Evolutionary conservation across 2,888 invertebrate species (phyloP), one percentile per base, ranked within the genome.

Genomic region (Abscondita cerata): DNA sequence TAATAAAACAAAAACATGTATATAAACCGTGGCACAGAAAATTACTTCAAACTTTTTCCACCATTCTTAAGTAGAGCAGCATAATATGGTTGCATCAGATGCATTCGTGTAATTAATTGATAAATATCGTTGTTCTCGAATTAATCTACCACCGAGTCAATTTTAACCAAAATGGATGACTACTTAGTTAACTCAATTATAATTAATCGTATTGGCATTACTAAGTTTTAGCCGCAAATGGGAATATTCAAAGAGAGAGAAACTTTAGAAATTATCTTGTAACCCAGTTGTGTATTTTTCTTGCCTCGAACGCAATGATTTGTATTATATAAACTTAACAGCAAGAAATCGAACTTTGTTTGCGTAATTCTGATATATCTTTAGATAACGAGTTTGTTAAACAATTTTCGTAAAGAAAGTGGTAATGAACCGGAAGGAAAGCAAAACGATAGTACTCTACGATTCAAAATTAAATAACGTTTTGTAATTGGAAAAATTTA

Each of bases 1-100:
- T 59, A 63, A 55, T 63, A 63, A 63, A 63, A 44, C 55, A 63
- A 55, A 55, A 59, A 63, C 63, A 59, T 55, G 59, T 52, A 55
- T 55, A 63, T 55, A 63, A 53, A 59, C 40, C 38, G 31, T 38
- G 53, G 53, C 61, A n/a, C n/a, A n/a, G n/a, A n/a, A n/a, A n/a
- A n/a, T n/a, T n/a, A n/a, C n/a, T n/a, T 57, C 25, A 34, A 18
- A 58, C 52, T 25, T 46, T 52, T 52, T 33, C 40, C 20, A 52
- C 41, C 44, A 38, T 52, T 34, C 31, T 51, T 58, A 25, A 12
- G 41, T 51, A 54, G 46, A 47, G n/a, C n/a, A n/a, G 44, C 3
- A n/a, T n/a, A n/a, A n/a, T n/a, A n/a, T n/a, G 4, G 25, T 25
- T 25, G 25, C 25, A 25, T 25, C 6, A 4, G 25, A 25, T 25